Base-by-base conservation (phyloP, 2,888 invertebrate species). In the Baronia brevicornis region DNA sequence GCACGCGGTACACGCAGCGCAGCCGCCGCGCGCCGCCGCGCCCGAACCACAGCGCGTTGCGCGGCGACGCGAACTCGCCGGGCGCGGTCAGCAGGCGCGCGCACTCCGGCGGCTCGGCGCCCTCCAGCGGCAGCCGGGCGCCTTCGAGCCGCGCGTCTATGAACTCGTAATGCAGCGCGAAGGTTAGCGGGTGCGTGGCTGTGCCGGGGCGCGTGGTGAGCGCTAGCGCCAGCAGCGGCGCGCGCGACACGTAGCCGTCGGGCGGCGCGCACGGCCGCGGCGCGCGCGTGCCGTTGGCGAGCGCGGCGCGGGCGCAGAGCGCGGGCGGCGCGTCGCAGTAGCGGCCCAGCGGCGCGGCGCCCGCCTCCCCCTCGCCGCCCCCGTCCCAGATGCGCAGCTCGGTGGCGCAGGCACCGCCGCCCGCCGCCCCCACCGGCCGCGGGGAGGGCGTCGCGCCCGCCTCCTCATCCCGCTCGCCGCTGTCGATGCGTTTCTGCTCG, bases 1-100 rank as follows among this genome's bases (percentile, higher is more conserved):
- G 90, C 46, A 94, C 86, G 36, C 94, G 87, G 63, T 92, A 94
- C 31, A 91, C 86, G 63, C 94, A 95, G 34, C 92, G 91, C 33
- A 94, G 69, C 43, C 90, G 90, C 40, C 85, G 87, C 15, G 91
- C 89, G 3, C 95, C 95, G 0, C 95, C 95, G 22, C 95, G 86
- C 0, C 95, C 95, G 61, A 90, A 95, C 53, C 95, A 87, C 60
- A 95, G 90, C 2, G 93, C 91, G 65, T 94, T 94, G 7, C 91
- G 91, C 43, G 93, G 88, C 21, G 91, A 86, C 1, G 92, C 89
- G 54, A 94, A 91, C 14, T 90, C 86, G 44, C 77, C 80, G 5
- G 86, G 84, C 36, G 65, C 64, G 20, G 61, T 59, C 22, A 78
- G 44, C 28, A 60, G 54, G 8, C 79, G 70, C 25, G 75, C 70